phyloP scores from a whole-genome alignment of 2,113 vertebrate genomes.

The Muntiacus reevesi region DNA sequence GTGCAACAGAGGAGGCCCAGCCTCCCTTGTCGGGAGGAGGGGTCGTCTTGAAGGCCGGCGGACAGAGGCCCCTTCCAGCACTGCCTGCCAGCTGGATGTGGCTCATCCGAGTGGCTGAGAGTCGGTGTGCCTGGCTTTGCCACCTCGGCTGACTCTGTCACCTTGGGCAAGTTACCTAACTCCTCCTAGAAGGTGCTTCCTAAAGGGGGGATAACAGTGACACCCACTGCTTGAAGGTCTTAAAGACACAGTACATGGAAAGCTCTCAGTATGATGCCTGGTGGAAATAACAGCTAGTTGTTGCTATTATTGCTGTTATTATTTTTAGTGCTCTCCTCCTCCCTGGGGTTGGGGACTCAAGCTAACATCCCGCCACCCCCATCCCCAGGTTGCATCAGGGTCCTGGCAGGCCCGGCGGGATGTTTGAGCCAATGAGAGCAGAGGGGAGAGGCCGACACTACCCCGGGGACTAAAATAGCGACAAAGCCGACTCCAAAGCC shows the following conservation, averaged over 20 bases:
- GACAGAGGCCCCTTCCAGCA: neutral
- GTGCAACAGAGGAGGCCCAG: neutral
- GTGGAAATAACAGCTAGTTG: neutral
- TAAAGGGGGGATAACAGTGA: neutral
- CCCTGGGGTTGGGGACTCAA: neutral
- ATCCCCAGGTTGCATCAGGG: neutral
- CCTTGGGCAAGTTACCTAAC: neutral
- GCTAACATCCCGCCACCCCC: neutral
- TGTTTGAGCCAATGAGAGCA: neutral
- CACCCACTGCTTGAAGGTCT: neutral
- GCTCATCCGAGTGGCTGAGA: accelerated
- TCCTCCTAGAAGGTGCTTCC: neutral
- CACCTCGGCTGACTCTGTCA: neutral
- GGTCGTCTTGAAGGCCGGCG: neutral
- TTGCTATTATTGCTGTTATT: neutral
- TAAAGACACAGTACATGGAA: neutral
- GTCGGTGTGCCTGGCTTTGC: neutral
- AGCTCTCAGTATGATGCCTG: neutral
- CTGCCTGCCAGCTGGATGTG: neutral
- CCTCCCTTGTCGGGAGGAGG: neutral
- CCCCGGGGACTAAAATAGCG: slow-evolving; percentile 51
- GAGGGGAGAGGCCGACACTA: neutral
- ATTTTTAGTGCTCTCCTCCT: neutral
- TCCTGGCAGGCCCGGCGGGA: neutral
- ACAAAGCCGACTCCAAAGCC: slow-evolving; percentile 16